phyloP scores from a whole-genome alignment of 2,888 invertebrate species.

The Empis livida region DNA sequence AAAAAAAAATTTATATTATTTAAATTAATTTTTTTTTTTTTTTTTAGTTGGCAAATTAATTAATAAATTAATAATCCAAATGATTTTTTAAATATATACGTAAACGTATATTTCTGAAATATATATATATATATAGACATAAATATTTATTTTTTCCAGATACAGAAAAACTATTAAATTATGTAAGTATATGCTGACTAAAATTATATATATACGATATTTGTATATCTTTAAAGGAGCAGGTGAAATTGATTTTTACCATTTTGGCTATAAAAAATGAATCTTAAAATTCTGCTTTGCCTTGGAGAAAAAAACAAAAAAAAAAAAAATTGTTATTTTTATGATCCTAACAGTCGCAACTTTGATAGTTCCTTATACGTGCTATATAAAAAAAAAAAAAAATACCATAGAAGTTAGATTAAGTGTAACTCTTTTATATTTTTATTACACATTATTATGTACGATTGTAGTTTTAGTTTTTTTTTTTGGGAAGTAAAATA shows the following conservation, averaged over 20 bases:
- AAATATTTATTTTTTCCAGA: too few relatives aligned
- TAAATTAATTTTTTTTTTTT: too few relatives aligned
- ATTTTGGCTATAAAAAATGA: not conserved
- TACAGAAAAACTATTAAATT: too few relatives aligned
- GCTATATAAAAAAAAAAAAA: not conserved
- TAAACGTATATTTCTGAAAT: too few relatives aligned
- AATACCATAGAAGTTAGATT: not conserved
- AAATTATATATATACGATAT: too few relatives aligned
- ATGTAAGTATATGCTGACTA: too few relatives aligned
- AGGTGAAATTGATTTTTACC: constrained; percentile 1
- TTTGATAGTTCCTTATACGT: not conserved
- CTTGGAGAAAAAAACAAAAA: not conserved
- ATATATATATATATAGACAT: too few relatives aligned
- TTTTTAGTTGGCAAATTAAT: too few relatives aligned
- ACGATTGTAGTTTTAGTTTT: not conserved
- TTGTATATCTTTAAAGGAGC: not conserved
- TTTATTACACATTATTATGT: not conserved
- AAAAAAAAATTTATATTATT: too few relatives aligned
- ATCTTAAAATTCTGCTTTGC: not conserved
- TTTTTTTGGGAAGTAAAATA: too few relatives aligned
- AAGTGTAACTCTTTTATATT: not conserved
- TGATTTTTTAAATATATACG: too few relatives aligned
- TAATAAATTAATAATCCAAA: too few relatives aligned
- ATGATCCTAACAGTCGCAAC: constrained; percentile 1
- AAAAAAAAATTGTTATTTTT: not conserved